Percentiles rank a stretch among this genome's conserved stretches.
phyloP scores from a whole-genome alignment of 2,888 invertebrate species.

The Callimorpha dominula region DNA sequence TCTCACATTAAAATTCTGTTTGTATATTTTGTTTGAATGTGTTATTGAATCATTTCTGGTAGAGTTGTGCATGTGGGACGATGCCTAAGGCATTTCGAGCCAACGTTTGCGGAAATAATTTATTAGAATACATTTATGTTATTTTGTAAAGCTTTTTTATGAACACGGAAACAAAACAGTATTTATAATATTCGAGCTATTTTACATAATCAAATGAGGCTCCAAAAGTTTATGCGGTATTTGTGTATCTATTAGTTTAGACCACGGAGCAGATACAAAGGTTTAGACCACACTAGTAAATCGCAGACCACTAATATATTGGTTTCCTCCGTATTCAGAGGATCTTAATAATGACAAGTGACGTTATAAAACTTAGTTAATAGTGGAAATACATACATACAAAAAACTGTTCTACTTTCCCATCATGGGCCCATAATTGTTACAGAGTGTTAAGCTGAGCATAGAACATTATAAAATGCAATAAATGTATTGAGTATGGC shows the following conservation, averaged over 20 bases:
- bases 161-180: neutral
- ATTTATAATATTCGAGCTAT: neutral
- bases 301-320: neutral
- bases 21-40: conserved; percentile 64
- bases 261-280: too few relatives aligned
- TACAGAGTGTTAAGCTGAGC: too few relatives aligned
- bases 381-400: too few relatives aligned
- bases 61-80: conserved; percentile 72
- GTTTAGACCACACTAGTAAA: too few relatives aligned
- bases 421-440: too few relatives aligned
- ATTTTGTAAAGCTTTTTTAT: conserved; percentile 22
- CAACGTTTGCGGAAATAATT: conserved; percentile 70
- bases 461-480: too few relatives aligned
- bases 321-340: neutral
- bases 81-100: conserved; percentile 64
- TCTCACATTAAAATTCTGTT: conserved; percentile 47
- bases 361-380: neutral
- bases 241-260: too few relatives aligned
- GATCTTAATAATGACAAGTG: neutral
- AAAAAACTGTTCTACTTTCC: too few relatives aligned
- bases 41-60: conserved; percentile 76
- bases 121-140: conserved; percentile 28
- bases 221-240: neutral
- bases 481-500: too few relatives aligned
- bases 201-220: neutral